phyloP scores from a whole-genome alignment of 2,797 vertebrate species.

The Brotula barbata region DNA sequence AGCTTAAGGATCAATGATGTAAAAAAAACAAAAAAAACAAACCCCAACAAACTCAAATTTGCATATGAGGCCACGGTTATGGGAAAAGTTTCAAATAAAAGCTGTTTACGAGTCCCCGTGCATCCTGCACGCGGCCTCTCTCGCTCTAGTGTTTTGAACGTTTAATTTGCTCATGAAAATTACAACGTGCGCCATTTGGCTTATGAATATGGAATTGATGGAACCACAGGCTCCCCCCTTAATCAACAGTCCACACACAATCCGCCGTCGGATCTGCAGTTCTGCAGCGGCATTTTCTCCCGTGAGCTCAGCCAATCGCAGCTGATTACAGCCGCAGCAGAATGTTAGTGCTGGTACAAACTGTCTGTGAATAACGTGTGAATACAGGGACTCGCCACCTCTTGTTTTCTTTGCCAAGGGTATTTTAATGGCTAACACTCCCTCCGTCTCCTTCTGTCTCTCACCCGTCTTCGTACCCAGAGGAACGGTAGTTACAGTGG shows the following conservation, averaged over 20 bases:
- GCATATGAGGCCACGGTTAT: constrained; percentile 4
- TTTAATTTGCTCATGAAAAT: constrained; percentile 81
- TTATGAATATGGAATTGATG: constrained; percentile 78
- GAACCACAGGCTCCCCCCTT: constrained; percentile 72
- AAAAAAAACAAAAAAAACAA: constrained; percentile 18
- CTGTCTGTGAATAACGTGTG: constrained; percentile 51
- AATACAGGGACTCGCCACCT: constrained; percentile 18
- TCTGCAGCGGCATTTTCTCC: constrained; percentile 63
- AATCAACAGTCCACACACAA: constrained; percentile 75
- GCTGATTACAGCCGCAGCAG: constrained; percentile 49
- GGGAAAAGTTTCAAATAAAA: constrained; percentile 49
- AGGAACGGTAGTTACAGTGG: constrained; percentile 48
- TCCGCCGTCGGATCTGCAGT: constrained; percentile 40
- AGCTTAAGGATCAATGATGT: constrained; percentile 26
- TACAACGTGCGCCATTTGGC: constrained; percentile 78
- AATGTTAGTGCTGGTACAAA: constrained; percentile 60
- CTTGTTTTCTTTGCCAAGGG: constrained; percentile 40
- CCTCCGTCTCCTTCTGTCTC: constrained; percentile 20
- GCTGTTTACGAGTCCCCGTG: constrained; percentile 51
- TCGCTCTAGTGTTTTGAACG: constrained; percentile 71
- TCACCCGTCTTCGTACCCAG: constrained; percentile 41
- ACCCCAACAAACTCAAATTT: constrained; percentile 19
- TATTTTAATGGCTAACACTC: constrained; percentile 43
- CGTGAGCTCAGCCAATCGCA: constrained; percentile 58
- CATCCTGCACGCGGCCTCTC: constrained; percentile 44